phyloP scores from a whole-genome alignment of 2,888 invertebrate species.

The Heliconius aoede region DNA sequence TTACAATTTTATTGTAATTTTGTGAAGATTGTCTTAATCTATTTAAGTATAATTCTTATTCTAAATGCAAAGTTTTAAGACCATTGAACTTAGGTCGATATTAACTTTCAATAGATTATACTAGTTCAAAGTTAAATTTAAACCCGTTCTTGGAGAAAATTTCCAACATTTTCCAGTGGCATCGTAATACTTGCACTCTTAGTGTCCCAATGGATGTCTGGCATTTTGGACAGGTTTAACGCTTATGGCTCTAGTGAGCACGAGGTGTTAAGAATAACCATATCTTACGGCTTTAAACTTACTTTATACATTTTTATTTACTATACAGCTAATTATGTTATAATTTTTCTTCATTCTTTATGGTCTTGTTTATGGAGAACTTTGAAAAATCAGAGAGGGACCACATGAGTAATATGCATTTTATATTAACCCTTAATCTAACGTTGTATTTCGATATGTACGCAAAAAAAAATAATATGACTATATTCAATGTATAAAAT shows the following conservation, averaged over 20 bases:
- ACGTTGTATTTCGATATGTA: neutral
- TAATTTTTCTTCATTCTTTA: neutral
- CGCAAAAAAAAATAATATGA: neutral
- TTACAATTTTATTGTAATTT: too few relatives aligned
- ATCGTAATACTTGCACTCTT: conserved; percentile 30
- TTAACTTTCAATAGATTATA: conserved; percentile 24
- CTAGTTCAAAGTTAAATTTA: conserved; percentile 15
- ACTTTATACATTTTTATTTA: neutral
- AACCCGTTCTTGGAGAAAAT: conserved; percentile 6
- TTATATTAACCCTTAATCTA: neutral
- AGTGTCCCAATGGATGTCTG: conserved; percentile 38
- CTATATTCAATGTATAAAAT: too few relatives aligned
- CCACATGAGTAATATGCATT: neutral
- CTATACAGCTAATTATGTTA: neutral
- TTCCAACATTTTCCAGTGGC: conserved; percentile 28
- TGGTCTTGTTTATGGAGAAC: neutral
- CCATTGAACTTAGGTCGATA: conserved; percentile 11
- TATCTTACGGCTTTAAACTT: conserved; percentile 33
- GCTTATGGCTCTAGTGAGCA: conserved; percentile 37
- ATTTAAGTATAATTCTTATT: too few relatives aligned
- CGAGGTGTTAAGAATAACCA: conserved; percentile 39
- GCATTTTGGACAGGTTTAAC: conserved; percentile 39
- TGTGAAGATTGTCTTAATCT: too few relatives aligned
- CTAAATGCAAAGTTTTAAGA: neutral
- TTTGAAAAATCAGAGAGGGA: neutral